Evolutionary conservation across 2,113 vertebrate genomes (phyloP), one percentile per base, ranked within the genome.

Genomic region (Pelecanoides urinatrix): DNA sequence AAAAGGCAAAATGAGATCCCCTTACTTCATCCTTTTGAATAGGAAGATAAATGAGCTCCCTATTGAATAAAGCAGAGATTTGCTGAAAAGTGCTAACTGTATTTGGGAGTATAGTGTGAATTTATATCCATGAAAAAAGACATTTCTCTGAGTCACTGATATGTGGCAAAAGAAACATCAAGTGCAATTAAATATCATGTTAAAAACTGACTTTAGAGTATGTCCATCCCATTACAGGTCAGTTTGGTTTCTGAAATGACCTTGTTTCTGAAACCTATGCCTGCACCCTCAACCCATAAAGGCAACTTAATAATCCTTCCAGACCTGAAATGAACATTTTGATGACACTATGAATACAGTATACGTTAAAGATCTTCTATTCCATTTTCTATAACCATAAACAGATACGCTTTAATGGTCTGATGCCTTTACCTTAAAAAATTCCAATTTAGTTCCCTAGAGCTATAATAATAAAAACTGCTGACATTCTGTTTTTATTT

Each of bases 351-450:
- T 96, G 95, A 97, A 97, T 96, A 95, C 86, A 79, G 74, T 93
- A 81, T 96, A 96, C 95, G 91, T 84, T 97, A 97, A 98, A 97
- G 92, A 97, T 75, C 93, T 92, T 85, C 94, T 79, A 91, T 97
- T 97, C 90, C 92, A 97, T 95, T 97, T 97, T 97, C 97, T 97
- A 97, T 97, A 97, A 96, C 96, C 92, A 97, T 97, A 97, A 97
- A 97, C 91, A 97, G 96, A 96, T 96, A 96, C 3, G 72, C 97
- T 97, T 97, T 97, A 97, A 97, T 97, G 97, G 97, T 97, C 94
- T 94, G 92, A 86, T 97, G 97, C 97, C 78, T 97, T 98, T 98
- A 97, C 95, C 97, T 97, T 97, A 96, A 98, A 97, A 97, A 96
- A 96, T 97, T 97, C 96, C 97, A 94, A 96, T 97, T 97, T 95